Evolutionary conservation across 2,888 invertebrate species (phyloP), one percentile per base, ranked within the genome.

Genomic region (Aphrophora alni): DNA sequence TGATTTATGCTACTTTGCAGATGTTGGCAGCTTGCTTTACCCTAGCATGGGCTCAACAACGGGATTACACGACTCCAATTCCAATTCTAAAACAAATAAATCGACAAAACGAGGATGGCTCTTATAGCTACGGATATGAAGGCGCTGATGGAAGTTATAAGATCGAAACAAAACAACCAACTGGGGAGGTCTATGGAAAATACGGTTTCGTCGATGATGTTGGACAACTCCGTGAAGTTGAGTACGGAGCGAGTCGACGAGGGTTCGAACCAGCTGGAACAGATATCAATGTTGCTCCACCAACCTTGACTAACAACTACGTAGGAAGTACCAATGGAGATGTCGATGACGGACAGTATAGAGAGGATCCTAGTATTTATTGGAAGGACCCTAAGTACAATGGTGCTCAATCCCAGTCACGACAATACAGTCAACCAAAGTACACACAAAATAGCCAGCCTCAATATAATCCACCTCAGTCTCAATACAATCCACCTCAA

Each of bases 121-220:
- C 95, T 14, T 97, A 97, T 89, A 95, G 95, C 85, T 96, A 94
- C 86, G 96, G 96, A 0, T 97, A 95, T 88, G 96, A 97, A 88
- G 94, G 92, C 0, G 96, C 95, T 0, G 96, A 97, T 86, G 95
- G 95, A 12, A 93, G 94, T 75, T 96, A 94, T 89, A 96, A 96
- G 89, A 95, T 96, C 83, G 96, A 96, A 88, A 95, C 96, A 0
- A 96, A 96, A 88, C 94, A 95, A 86, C 91, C 94, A 0, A 93
- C 91, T 72, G 96, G 96, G 0, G 95, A 96, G 86, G 85, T 96
- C 0, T 94, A 93, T 76, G 97, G 97, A 81, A 97, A 96, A 87
- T 97, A 96, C 86, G 97, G 97, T n/a, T 97, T 96, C 87, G 91
- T 95, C 0, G 96, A 96, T 85, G 95, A 94, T 86, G 89, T 89